Evolutionary conservation across 2,888 invertebrate genomes (phyloP), one percentile per base, ranked within the genome.

Genomic region (Pemphredon lugubris): DNA sequence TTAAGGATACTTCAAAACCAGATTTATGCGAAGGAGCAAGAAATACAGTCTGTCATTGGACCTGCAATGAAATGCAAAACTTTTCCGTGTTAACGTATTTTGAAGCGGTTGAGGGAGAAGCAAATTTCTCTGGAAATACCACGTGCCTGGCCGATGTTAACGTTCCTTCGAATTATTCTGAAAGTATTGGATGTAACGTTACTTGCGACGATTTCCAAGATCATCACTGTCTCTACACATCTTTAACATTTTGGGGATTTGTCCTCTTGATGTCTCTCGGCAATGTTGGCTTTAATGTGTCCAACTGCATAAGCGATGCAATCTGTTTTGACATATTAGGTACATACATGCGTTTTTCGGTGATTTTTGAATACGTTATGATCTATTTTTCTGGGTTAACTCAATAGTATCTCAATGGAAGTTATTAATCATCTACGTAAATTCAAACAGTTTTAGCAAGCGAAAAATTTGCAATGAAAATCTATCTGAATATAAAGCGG

Each of bases 241-340:
- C 93, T 0, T 82, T 90, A 0, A 91, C 92, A 0, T 96, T 96
- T 87, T 96, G 95, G 95, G 90, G 92, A 1, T 96, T 95, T 79
- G 93, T 96, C 0, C 75, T 94, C 0, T 88, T 95, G 18, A 93
- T 95, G 91, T 94, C 94, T 42, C 74, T 95, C 0, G 96, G 96
- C 23, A 95, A 93, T 1, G 94, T 96, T 64, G 94, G 95, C 2
- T 96, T 94, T 85, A 96, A 96, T 87, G 96, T 97, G 0, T 93
- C 94, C 30, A 95, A 97, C 83, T 96, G 95, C 47, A 94, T 97
- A 37, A 95, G 96, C 37, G 98, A 98, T 89, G 96, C 97, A 0
- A 94, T 97, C 26, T 96, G 97, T 87, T 97, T 97, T 85, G 96
- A 97, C 89, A 93, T 96, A 20, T 91, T 98, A 37, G 96, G 96